These are phyloP conservation scores for Colistium nudipinnis DNA, from an alignment of 2,113 vertebrate species.

Conservation along the genomic window DNA sequence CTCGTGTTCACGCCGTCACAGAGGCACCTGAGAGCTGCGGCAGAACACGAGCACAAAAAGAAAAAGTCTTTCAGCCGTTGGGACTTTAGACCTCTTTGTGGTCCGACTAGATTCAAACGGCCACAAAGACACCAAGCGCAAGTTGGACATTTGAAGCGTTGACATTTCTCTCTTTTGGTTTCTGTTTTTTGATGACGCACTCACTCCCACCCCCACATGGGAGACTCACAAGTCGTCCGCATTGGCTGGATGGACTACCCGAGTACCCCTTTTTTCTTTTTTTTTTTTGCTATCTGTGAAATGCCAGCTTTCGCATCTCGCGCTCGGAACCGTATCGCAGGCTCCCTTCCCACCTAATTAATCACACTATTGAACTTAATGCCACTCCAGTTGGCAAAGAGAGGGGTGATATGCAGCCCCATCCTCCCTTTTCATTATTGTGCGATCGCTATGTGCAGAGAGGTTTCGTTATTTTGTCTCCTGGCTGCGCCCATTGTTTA, in stretches of 20 bases:
- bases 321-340: constrained; percentile 55
- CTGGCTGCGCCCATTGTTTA: constrained; percentile 25
- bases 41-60: not conserved
- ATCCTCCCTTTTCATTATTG: not conserved
- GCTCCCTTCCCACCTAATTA: constrained; percentile 69
- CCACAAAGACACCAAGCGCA: not conserved
- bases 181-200: constrained; percentile 18
- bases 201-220: constrained; percentile 48
- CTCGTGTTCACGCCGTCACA: constrained; percentile 7
- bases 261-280: constrained; percentile 4
- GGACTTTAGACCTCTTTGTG: not conserved
- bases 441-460: not conserved
- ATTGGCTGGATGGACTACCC: constrained; percentile 36
- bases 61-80: not conserved
- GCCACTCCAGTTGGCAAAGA: constrained; percentile 42
- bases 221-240: constrained; percentile 41
- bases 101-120: not conserved
- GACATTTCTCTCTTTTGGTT: not conserved
- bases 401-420: constrained; percentile 1
- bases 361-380: constrained; percentile 65
- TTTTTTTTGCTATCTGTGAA: constrained; percentile 34
- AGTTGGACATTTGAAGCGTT: not conserved
- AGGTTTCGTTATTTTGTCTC: constrained; percentile 12
- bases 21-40: constrained; percentile 19
- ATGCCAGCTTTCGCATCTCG: constrained; percentile 54